These are phyloP conservation scores for Physocephala rufipes DNA, from an alignment of 2,888 invertebrate species.

Conservation along the genomic window DNA sequence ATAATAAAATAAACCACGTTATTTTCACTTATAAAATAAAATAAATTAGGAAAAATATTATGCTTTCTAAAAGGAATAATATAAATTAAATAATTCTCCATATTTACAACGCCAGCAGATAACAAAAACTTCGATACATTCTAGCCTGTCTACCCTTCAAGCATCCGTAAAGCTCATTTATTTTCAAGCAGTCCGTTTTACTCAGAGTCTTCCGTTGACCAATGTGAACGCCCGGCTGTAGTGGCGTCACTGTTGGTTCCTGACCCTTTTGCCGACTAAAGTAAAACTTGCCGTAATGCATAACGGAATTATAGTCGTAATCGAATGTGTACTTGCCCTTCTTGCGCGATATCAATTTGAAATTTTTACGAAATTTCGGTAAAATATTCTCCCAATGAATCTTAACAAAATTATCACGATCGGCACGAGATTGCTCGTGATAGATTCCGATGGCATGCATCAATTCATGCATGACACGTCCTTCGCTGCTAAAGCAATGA, in stretches of 20 bases:
- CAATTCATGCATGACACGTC: constrained; percentile 81
- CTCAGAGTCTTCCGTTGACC: constrained; percentile 74
- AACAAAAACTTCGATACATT: constrained; percentile 61
- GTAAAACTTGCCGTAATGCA: constrained; percentile 79
- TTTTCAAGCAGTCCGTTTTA: constrained; percentile 74
- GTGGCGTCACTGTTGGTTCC: constrained; percentile 72
- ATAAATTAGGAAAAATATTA: constrained; percentile 7
- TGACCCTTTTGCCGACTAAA: constrained; percentile 71
- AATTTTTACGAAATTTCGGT: constrained; percentile 71
- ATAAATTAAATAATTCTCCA: not conserved
- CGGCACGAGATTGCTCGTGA: constrained; percentile 81
- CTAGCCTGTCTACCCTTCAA: constrained; percentile 58
- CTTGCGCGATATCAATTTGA: constrained; percentile 72
- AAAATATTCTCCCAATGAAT: constrained; percentile 73
- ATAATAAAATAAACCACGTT: constrained; percentile 58
- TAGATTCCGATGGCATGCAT: constrained; percentile 85
- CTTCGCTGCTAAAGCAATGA: constrained; percentile 74
- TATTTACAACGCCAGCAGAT: constrained; percentile 57
- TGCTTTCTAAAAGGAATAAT: not conserved
- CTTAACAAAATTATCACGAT: constrained; percentile 72
- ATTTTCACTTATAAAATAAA: not conserved
- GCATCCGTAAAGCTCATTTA: constrained; percentile 75
- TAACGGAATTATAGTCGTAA: constrained; percentile 81
- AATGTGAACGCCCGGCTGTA: constrained; percentile 68
- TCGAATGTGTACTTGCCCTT: constrained; percentile 75